phyloP scores from a whole-genome alignment of 2,888 invertebrate species.

The Spialia ferax region DNA sequence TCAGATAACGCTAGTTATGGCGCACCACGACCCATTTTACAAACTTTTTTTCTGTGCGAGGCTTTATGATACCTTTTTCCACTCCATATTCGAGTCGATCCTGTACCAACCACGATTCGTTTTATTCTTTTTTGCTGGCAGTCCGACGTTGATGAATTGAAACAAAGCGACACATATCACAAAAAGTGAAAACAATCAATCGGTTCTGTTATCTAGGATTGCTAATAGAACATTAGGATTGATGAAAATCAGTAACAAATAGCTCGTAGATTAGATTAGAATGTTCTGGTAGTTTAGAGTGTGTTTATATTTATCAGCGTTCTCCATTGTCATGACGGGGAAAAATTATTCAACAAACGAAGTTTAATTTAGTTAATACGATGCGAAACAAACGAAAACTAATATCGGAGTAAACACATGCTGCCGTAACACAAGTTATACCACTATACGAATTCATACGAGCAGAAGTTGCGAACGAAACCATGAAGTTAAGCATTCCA shows the following conservation, averaged over 20 bases:
- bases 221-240: not conserved
- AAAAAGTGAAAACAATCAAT: constrained; percentile 12
- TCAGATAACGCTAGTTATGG: constrained; percentile 15
- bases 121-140: constrained; percentile 5
- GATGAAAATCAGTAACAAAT: not conserved
- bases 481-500: constrained; percentile 51
- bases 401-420: constrained; percentile 68
- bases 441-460: constrained; percentile 46
- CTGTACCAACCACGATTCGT: not conserved
- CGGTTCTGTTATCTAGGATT: not conserved
- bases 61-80: constrained; percentile 36
- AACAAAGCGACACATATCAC: constrained; percentile 21
- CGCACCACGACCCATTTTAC: constrained; percentile 12
- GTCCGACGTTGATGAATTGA: constrained; percentile 16
- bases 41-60: constrained; percentile 1
- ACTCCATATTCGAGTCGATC: constrained; percentile 12
- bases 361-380: constrained; percentile 41
- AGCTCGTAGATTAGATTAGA: constrained; percentile 11
- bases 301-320: not conserved
- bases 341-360: not conserved
- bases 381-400: constrained; percentile 56
- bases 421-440: constrained; percentile 57
- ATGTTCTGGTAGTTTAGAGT: not conserved
- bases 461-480: constrained; percentile 44
- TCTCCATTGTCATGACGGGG: not conserved